These are phyloP conservation scores for Hippocampus kuda DNA, from an alignment of 2,797 vertebrate genomes.

Conservation along the genomic window DNA sequence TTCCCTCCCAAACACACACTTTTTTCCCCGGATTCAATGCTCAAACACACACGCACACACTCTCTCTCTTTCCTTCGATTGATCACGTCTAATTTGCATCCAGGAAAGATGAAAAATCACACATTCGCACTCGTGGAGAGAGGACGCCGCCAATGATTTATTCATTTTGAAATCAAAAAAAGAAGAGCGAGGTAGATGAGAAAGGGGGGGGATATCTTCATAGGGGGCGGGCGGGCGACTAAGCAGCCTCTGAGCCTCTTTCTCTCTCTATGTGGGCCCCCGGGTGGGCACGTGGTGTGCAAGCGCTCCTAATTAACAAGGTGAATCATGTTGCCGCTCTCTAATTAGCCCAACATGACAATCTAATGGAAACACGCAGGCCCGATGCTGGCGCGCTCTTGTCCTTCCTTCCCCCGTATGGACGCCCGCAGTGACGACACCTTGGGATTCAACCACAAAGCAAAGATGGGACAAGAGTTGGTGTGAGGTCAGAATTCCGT, in stretches of 20 bases:
- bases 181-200: conserved; percentile 92
- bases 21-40: conserved; percentile 67
- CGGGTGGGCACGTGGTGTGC: conserved; percentile 83
- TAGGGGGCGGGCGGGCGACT: conserved; percentile 79
- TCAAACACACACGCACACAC: conserved; percentile 48
- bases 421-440: conserved; percentile 44
- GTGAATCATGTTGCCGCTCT: conserved; percentile 97
- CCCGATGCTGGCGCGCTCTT: conserved; percentile 65
- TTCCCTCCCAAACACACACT: conserved; percentile 41
- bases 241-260: conserved; percentile 78
- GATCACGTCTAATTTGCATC: conserved; percentile 98
- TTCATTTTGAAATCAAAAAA: conserved; percentile 96
- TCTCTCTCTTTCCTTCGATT: conserved; percentile 65
- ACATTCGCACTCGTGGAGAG: conserved; percentile 83
- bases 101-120: conserved; percentile 85
- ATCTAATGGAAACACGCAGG: conserved; percentile 90
- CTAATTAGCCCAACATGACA: conserved; percentile 99
- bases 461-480: conserved; percentile 32
- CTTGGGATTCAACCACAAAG: conserved; percentile 31
- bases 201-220: conserved; percentile 85
- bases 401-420: conserved; percentile 42
- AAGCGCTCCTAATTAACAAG: conserved; percentile 99
- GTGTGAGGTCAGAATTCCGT: conserved; percentile 43
- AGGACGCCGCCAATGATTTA: conserved; percentile 96
- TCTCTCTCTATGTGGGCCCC: conserved; percentile 55